Conservation (phyloP, 2,888 invertebrate genomes). For the Lasioglossum marginatum region DNA sequence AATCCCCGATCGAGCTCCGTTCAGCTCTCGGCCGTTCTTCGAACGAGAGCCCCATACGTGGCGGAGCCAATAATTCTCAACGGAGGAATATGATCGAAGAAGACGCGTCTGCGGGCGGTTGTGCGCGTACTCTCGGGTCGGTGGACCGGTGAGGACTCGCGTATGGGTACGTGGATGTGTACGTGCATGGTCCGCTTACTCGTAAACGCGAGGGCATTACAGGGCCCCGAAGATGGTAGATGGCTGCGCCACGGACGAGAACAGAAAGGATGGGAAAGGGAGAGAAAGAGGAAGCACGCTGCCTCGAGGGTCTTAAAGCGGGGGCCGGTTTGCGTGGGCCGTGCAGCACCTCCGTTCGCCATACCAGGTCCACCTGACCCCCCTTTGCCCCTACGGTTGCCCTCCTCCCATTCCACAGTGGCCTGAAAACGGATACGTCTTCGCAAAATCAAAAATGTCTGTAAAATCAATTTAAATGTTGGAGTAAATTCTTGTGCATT, state of each 20-base stretch:
- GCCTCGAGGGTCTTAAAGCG: conserved; percentile 70
- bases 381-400: conserved; percentile 53
- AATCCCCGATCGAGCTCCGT: conserved; percentile 30
- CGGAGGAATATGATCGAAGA: conserved; percentile 79
- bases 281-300: conserved; percentile 57
- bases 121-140: conserved; percentile 57
- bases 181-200: conserved; percentile 68
- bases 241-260: conserved; percentile 46
- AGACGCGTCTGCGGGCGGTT: conserved; percentile 76
- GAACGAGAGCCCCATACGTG: conserved; percentile 68
- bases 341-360: conserved; percentile 77
- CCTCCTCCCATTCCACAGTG: conserved; percentile 15
- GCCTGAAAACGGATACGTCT: background rate
- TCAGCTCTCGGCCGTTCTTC: conserved; percentile 35
- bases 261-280: conserved; percentile 33
- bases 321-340: conserved; percentile 80
- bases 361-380: conserved; percentile 69
- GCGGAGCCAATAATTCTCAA: conserved; percentile 76
- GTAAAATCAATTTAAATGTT: background rate
- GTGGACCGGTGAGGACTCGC: conserved; percentile 47
- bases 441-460: background rate
- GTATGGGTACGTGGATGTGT: conserved; percentile 34
- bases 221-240: conserved; percentile 76
- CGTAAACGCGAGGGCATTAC: conserved; percentile 77
- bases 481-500: background rate